Evolutionary conservation across 30 jellyfish, hydroid and myxozoan genomes (phyloP).

Genomic region (Aurelia coerulea): DNA sequence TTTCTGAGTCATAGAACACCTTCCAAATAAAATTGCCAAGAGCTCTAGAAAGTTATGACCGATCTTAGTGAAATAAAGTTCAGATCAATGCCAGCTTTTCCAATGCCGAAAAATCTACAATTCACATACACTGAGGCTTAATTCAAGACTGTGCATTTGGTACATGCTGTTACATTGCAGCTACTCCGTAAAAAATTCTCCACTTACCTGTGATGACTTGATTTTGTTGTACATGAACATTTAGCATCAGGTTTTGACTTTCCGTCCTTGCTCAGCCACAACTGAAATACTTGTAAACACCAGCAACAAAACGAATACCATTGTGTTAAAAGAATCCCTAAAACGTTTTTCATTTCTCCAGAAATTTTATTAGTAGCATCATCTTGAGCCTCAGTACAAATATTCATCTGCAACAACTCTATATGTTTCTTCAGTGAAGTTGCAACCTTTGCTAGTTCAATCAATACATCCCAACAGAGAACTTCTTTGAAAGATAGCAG

Average conservation of each 20-base stretch:
- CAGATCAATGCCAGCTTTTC: too few species aligned
- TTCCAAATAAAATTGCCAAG: too few species aligned
- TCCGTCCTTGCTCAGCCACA: conserved; percentile 18
- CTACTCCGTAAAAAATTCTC: too few species aligned
- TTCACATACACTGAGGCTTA: too few species aligned
- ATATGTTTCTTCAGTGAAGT: conserved; percentile 17
- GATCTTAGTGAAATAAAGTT: too few species aligned
- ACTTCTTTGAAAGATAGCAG: conserved; percentile 26
- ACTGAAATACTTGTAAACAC: conserved; percentile 37
- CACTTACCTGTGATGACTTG: conserved; percentile 15
- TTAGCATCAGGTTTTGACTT: conserved; percentile 7
- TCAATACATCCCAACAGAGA: conserved; percentile 44
- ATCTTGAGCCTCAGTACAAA: background rate
- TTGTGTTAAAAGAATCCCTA: conserved; percentile 1
- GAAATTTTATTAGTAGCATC: background rate
- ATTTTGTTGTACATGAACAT: conserved; percentile 40
- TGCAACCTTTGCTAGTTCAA: background rate
- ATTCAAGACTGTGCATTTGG: too few species aligned
- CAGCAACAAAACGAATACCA: conserved; percentile 65
- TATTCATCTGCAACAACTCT: background rate
- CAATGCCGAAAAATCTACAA: too few species aligned
- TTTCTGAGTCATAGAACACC: too few species aligned
- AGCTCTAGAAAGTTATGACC: too few species aligned
- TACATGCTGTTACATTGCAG: too few species aligned
- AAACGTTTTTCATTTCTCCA: conserved; percentile 11